These are phyloP conservation scores for Platyscapa corneri DNA, from an alignment of 1,140 invertebrate species.

Conservation along the genomic window DNA sequence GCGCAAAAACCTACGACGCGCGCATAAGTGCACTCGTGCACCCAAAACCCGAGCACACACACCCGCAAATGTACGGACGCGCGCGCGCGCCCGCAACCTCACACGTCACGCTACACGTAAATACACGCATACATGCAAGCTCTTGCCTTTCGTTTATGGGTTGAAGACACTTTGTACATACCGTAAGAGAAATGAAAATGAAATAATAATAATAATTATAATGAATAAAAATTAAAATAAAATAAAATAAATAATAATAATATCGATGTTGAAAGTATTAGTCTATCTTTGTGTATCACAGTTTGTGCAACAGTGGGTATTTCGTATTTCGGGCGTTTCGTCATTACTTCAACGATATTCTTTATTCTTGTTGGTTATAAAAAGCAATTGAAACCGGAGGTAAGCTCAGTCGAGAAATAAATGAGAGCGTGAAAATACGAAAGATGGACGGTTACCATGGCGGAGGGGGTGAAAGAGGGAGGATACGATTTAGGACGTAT, in stretches of 20 bases:
- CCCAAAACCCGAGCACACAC: not conserved
- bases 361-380: conserved; percentile 23
- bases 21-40: not conserved
- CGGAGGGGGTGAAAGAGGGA: too few relatives aligned
- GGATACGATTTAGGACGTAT: not conserved
- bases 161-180: conserved; percentile 70
- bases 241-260: not conserved
- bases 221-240: not conserved
- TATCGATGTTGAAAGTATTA: conserved; percentile 72
- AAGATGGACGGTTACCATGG: too few relatives aligned
- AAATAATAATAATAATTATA: conserved; percentile 20
- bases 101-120: too few relatives aligned
- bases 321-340: conserved; percentile 53
- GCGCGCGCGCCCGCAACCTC: not conserved
- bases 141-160: conserved; percentile 73
- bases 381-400: not conserved
- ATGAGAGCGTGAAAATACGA: too few relatives aligned
- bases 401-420: not conserved
- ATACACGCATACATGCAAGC: conserved; percentile 16
- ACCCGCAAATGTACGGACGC: too few relatives aligned
- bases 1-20: not conserved
- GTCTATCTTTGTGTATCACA: conserved; percentile 72
- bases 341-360: not conserved
- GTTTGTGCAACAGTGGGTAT: conserved; percentile 56
- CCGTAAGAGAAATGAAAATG: conserved; percentile 69